phyloP scores from a whole-genome alignment of 2,797 vertebrate genomes.

The Phaenicophaeus curvirostris region DNA sequence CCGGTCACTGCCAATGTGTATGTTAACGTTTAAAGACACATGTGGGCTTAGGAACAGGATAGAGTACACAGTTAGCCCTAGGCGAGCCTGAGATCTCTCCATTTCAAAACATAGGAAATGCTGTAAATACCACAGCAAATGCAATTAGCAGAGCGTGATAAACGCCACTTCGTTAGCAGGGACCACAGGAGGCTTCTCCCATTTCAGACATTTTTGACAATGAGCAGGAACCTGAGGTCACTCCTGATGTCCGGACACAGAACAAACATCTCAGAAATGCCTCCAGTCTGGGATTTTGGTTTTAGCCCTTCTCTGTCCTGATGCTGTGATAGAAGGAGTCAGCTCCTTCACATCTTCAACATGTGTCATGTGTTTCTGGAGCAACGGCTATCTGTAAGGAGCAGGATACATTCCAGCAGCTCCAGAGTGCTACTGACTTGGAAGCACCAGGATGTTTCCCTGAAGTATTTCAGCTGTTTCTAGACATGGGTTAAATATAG shows the following conservation, averaged over 20 bases:
- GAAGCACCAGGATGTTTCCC: not conserved
- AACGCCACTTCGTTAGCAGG: not conserved
- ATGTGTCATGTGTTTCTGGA: slow-evolving; percentile 10
- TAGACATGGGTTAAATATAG: not conserved
- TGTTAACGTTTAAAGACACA: not conserved
- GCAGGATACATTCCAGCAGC: not conserved
- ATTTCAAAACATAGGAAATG: slow-evolving; percentile 50
- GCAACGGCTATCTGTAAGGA: not conserved
- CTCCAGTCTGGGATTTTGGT: not conserved
- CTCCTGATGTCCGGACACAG: not conserved
- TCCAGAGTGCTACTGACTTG: slow-evolving; percentile 3
- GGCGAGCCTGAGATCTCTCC: slow-evolving; percentile 8
- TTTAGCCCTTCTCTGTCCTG: not conserved
- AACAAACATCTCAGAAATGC: not conserved
- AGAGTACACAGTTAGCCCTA: not conserved
- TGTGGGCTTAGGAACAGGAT: not conserved
- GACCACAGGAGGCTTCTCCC: not conserved
- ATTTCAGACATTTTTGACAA: not conserved
- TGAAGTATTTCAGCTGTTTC: not conserved
- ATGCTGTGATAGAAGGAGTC: not conserved
- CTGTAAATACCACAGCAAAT: slow-evolving; percentile 46
- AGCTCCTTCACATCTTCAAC: not conserved
- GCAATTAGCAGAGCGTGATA: slow-evolving; percentile 33
- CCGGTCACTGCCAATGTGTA: not conserved
- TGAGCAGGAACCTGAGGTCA: not conserved